These are phyloP conservation scores for Omphaloscelis lunosa DNA, from an alignment of 2,888 invertebrate genomes.

Conservation along the genomic window DNA sequence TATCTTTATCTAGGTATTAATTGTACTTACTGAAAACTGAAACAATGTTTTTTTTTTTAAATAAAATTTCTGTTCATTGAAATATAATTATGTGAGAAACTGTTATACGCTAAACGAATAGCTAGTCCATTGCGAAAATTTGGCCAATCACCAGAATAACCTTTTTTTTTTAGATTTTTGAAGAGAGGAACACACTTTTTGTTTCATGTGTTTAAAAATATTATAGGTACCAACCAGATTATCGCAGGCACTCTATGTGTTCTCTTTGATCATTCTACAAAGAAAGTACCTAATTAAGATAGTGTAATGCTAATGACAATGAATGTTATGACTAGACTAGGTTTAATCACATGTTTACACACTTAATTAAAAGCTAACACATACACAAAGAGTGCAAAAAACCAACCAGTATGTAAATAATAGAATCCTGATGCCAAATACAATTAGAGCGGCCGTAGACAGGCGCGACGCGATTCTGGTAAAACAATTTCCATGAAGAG, in stretches of 20 bases:
- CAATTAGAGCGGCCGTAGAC: background rate
- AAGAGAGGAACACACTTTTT: slow-evolving; percentile 23
- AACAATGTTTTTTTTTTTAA: no score
- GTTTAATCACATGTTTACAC: slow-evolving; percentile 26
- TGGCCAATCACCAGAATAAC: slow-evolving; percentile 64
- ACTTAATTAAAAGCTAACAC: slow-evolving; percentile 11
- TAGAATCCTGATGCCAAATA: background rate
- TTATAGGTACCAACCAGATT: background rate
- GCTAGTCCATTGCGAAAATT: slow-evolving; percentile 41
- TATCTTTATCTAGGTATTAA: no score
- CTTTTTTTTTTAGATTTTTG: slow-evolving; percentile 26
- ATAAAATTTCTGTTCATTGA: no score
- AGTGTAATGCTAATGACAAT: slow-evolving; percentile 22
- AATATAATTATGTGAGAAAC: no score
- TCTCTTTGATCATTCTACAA: slow-evolving; percentile 7
- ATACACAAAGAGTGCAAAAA: slow-evolving; percentile 14
- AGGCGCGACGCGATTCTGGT: background rate
- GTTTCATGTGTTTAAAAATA: slow-evolving; percentile 31
- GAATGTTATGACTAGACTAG: slow-evolving; percentile 46
- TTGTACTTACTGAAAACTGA: no score
- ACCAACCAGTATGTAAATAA: slow-evolving; percentile 4
- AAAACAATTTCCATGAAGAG: no score
- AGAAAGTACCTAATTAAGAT: slow-evolving; percentile 29
- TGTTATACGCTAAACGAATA: background rate
- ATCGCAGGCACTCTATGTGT: no score